Base-by-base conservation (phyloP, 2,888 invertebrate species). In the Sisyra terminalis region DNA sequence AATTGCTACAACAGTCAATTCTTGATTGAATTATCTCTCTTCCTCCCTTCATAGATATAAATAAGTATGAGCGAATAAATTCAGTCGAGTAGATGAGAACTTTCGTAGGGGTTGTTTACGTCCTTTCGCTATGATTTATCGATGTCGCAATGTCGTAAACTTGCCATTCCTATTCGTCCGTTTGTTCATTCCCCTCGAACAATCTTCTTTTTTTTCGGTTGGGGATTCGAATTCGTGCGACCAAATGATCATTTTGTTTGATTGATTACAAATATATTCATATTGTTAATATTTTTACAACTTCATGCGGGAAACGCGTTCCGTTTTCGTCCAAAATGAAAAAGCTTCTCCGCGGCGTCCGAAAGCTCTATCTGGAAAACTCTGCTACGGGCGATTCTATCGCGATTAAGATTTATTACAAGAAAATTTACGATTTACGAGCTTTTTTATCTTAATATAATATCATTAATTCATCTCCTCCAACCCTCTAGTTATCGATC, bases 101-200 rank as follows among this genome's bases (percentile, higher is more conserved):
- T 13, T 15, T 14, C 13, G 14, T 24, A 5, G 24, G 38, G 38
- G 38, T 38, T 38, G 38, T 38, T 38, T 40, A 31, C 40, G 14
- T 15, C 29, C 14, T 29, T 29, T 37, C 18, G 18, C 31, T 40
- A 40, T 40, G 40, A 40, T 40, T 40, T 40, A 40, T 40, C 29
- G 29, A 40, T 40, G 40, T 40, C 40, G 40, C 40, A 40, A 29
- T 40, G 18, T 40, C 40, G 40, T 30, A 30, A 34, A 34, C 14
- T 34, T 34, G 13, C 34, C 24, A 24, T 24, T 24, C 32, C 7
- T n/a, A 34, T n/a, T 14, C 34, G n/a, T 34, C 6, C n/a, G 34
- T 8, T 14, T 34, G 15, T 34, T 34, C 11, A 34, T 34, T 34
- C 34, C 7, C 34, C 13, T 11, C 13, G 7, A 34, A 34, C 8